Percentiles rank a stretch among this genome's conserved stretches.
phyloP scores from a whole-genome alignment of 1,140 invertebrate genomes.

The Olivierus martensii region DNA sequence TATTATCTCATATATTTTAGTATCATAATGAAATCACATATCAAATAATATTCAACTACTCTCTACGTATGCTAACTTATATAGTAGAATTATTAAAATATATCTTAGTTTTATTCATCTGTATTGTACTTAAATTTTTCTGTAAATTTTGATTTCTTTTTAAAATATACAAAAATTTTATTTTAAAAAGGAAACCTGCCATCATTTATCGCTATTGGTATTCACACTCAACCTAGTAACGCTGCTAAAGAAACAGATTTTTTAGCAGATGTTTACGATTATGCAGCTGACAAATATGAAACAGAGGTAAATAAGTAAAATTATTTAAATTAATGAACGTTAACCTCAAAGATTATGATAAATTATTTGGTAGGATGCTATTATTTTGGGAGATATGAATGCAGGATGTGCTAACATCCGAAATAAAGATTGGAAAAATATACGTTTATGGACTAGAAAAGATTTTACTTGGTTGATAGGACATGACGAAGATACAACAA shows the following conservation, averaged over 20 bases:
- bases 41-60: too few relatives aligned
- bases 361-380: slow-evolving; percentile 2
- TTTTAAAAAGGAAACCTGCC: slow-evolving; percentile 1
- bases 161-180: too few relatives aligned
- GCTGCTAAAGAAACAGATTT: slow-evolving; percentile 10
- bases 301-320: background rate
- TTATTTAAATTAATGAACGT: too few relatives aligned
- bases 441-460: slow-evolving; percentile 4
- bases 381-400: slow-evolving; percentile 14
- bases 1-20: too few relatives aligned
- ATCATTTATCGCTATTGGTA: slow-evolving; percentile 6
- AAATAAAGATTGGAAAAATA: slow-evolving; percentile 7
- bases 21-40: too few relatives aligned
- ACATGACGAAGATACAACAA: slow-evolving; percentile 6
- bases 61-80: too few relatives aligned
- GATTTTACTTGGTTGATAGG: slow-evolving; percentile 13
- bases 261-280: slow-evolving; percentile 10
- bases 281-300: slow-evolving; percentile 4
- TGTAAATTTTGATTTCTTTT: too few relatives aligned
- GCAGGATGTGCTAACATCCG: slow-evolving; percentile 7
- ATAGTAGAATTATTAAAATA: too few relatives aligned
- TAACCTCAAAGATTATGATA: too few relatives aligned
- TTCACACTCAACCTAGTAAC: slow-evolving; percentile 11
- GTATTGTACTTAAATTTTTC: too few relatives aligned
- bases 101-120: background rate